Percentiles rank a stretch among this genome's conserved stretches.
Conservation (phyloP, 2,888 invertebrate genomes). For the Rhaphigaster nebulosa region DNA sequence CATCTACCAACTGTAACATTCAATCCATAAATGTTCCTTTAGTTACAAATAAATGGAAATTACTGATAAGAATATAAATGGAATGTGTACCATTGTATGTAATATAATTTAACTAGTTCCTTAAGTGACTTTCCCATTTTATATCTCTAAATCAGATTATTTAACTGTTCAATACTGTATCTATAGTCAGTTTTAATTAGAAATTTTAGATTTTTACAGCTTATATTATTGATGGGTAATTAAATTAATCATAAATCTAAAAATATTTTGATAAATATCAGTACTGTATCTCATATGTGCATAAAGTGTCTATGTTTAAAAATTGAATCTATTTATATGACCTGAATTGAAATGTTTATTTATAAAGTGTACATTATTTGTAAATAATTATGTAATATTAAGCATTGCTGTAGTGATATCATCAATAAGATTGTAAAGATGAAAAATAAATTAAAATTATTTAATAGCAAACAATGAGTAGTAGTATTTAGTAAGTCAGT, state of each 20-base stretch:
- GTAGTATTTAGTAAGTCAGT: neutral
- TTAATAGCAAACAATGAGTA: neutral
- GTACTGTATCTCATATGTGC: neutral
- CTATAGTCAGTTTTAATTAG: neutral
- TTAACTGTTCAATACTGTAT: neutral
- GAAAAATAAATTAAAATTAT: neutral
- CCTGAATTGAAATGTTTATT: neutral
- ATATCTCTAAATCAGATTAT: neutral
- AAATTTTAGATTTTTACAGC: neutral
- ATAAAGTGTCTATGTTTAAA: neutral
- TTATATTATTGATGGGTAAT: neutral
- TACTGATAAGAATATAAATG: neutral
- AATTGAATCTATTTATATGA: conserved; percentile 3
- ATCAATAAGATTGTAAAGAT: neutral
- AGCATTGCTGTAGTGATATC: neutral
- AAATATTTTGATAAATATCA: conserved; percentile 21
- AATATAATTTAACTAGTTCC: neutral
- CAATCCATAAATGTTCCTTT: neutral
- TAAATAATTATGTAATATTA: conserved; percentile 4
- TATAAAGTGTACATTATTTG: neutral
- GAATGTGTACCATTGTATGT: neutral
- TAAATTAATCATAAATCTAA: neutral
- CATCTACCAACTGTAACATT: neutral
- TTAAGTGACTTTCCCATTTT: neutral
- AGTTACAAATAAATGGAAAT: neutral